Evolutionary conservation across 2,888 invertebrate genomes (phyloP).

Genomic region (Toxonevra muliebris): DNA sequence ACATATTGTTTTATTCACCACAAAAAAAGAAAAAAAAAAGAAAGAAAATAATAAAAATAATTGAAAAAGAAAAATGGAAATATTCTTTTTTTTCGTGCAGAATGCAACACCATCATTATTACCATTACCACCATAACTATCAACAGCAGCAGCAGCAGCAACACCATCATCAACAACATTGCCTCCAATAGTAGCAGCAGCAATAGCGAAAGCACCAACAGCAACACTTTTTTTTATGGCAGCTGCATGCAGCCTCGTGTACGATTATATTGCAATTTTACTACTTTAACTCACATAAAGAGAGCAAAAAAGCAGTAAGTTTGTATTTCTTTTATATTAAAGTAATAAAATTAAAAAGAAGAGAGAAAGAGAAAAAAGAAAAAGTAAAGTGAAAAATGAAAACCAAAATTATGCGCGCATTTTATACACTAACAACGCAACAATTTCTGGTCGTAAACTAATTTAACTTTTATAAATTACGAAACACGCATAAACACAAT

Average conservation of each 20-base stretch:
- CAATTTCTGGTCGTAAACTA: conserved; percentile 39
- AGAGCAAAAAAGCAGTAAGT: neutral
- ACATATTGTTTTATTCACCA: neutral
- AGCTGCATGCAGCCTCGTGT: conserved; percentile 25
- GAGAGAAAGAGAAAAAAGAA: neutral
- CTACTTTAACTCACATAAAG: neutral
- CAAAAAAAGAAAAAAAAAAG: neutral
- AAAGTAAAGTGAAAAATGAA: neutral
- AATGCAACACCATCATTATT: neutral
- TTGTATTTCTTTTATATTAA: conserved; percentile 20
- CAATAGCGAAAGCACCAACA: conserved; percentile 6
- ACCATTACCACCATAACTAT: neutral
- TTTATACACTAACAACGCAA: conserved; percentile 27
- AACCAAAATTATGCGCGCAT: neutral
- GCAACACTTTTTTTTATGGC: conserved; percentile 26
- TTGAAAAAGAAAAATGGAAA: neutral
- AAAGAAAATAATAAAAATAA: conserved; percentile 4
- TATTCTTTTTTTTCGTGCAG: neutral
- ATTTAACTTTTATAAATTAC: conserved; percentile 46
- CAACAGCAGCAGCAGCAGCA: neutral
- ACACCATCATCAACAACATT: neutral
- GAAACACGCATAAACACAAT: conserved; percentile 46
- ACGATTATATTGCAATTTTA: conserved; percentile 26
- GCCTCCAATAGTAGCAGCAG: neutral
- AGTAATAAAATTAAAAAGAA: conserved; percentile 14